Conservation (phyloP, 2,113 vertebrate species). For the Gobius niger region DNA sequence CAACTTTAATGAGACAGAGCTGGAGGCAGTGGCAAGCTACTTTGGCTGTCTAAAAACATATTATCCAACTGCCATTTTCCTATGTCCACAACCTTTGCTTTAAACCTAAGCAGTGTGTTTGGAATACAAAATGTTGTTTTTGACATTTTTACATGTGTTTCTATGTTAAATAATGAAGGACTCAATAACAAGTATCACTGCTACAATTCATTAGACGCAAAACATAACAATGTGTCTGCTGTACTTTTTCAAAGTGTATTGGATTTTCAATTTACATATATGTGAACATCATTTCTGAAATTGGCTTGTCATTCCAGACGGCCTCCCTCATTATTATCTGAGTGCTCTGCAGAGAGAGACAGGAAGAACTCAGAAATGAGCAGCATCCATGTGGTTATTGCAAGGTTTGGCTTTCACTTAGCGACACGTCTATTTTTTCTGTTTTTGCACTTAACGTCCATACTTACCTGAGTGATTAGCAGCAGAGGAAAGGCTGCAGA, state of each 20-base stretch:
- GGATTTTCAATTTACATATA: constrained; percentile 5
- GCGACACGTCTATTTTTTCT: not conserved
- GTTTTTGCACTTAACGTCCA: constrained; percentile 11
- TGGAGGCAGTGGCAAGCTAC: not conserved
- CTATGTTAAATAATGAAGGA: not conserved
- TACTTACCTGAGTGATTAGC: constrained; percentile 14
- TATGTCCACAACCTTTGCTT: not conserved
- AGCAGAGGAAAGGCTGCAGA: constrained; percentile 20
- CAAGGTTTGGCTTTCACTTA: constrained; percentile 22
- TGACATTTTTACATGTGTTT: not conserved
- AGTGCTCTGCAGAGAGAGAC: constrained; percentile 4
- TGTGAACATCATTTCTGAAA: not conserved
- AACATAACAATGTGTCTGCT: not conserved
- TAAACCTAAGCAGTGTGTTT: not conserved
- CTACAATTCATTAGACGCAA: not conserved
- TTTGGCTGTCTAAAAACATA: not conserved
- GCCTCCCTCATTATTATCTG: constrained; percentile 17
- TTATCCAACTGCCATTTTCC: not conserved
- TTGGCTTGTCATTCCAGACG: constrained; percentile 5
- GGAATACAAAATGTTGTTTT: not conserved
- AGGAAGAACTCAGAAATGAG: constrained; percentile 29
- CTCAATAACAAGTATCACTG: constrained; percentile 3
- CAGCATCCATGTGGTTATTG: constrained; percentile 11
- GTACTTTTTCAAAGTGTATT: not conserved
- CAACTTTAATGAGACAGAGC: not conserved